Evolutionary conservation across 2,797 vertebrate genomes (phyloP), one percentile per base, ranked within the genome.

Genomic region (Poeciliopsis gracilis): DNA sequence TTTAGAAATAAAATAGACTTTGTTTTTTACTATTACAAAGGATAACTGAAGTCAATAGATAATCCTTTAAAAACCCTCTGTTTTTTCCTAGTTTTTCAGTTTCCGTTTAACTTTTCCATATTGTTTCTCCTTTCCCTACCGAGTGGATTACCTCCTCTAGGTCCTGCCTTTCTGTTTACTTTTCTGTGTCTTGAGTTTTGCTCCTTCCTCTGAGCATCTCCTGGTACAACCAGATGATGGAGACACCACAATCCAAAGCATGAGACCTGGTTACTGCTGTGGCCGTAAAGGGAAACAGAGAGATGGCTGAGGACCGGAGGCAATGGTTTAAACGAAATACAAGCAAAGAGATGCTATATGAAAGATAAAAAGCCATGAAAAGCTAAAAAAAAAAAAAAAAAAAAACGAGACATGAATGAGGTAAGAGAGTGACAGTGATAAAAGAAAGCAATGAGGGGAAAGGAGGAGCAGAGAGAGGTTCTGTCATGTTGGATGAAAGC

Each of bases 401-500:
- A 7, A 16, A 49, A 20, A 49, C 0, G 53, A 71, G 8, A 79
- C 85, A 92, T 90, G 74, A 88, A 88, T 83, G 77, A 78, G 86
- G 88, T 78, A 83, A 81, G 78, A 86, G 72, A 81, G 77, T 59
- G 75, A 82, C 74, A 73, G 79, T 82, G 84, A 85, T 84, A 82
- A 87, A 90, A 87, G 84, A 70, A 78, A 82, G 74, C 78, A 82
- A 78, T 38, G 77, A 75, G 55, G 57, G 74, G 51, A 82, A 76
- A 80, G 43, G 73, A 82, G 63, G 78, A 83, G 86, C 78, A 89
- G 72, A 84, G 82, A 78, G 86, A 72, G 78, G 81, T 80, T 90
- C 86, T 88, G 84, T 93, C 90, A 93, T 91, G 90, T 86, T 81
- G 81, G 90, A 93, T 90, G 77, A 94, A 92, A 91, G 91, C 91